Conservation (phyloP, 1,140 invertebrate genomes). For the Neomicropteryx cornuta region DNA sequence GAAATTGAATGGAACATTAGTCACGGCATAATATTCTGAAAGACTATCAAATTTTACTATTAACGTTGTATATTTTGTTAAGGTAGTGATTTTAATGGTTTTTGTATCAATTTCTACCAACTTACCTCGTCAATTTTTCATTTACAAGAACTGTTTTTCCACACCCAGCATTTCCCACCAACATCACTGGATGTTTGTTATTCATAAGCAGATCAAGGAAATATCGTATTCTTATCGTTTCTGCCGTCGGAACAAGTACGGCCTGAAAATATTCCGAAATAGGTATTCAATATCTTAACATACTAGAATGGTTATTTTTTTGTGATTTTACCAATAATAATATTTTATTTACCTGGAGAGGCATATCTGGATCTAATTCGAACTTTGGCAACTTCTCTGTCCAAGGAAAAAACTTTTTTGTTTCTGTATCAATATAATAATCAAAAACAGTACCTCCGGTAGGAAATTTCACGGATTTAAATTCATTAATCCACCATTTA, state of each 20-base stretch:
- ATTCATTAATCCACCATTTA: constrained; percentile 96
- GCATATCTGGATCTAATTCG: constrained; percentile 83
- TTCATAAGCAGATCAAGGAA: constrained; percentile 86
- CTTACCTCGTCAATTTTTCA: constrained; percentile 64
- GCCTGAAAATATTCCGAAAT: constrained; percentile 44
- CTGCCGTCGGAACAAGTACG: constrained; percentile 83
- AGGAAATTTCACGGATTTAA: constrained; percentile 91
- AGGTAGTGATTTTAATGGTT: too few species aligned
- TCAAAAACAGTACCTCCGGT: constrained; percentile 87
- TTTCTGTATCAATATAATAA: constrained; percentile 85
- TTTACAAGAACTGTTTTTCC: constrained; percentile 83
- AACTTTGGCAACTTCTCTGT: constrained; percentile 80
- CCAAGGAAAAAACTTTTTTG: constrained; percentile 84
- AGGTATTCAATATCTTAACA: background rate
- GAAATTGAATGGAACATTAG: constrained; percentile 93
- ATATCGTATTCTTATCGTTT: constrained; percentile 81
- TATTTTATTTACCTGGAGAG: constrained; percentile 60
- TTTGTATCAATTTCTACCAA: background rate
- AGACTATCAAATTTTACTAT: constrained; percentile 34
- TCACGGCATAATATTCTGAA: constrained; percentile 77
- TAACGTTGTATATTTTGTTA: too few species aligned
- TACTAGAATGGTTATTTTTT: background rate
- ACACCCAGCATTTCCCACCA: constrained; percentile 84
- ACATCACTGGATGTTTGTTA: constrained; percentile 82
- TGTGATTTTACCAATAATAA: constrained; percentile 1